A percentile compares a stretch with the other conserved stretches of the same genome.
Evolutionary conservation across 2,113 vertebrate genomes (phyloP).

Genomic region (Tinamus guttatus): DNA sequence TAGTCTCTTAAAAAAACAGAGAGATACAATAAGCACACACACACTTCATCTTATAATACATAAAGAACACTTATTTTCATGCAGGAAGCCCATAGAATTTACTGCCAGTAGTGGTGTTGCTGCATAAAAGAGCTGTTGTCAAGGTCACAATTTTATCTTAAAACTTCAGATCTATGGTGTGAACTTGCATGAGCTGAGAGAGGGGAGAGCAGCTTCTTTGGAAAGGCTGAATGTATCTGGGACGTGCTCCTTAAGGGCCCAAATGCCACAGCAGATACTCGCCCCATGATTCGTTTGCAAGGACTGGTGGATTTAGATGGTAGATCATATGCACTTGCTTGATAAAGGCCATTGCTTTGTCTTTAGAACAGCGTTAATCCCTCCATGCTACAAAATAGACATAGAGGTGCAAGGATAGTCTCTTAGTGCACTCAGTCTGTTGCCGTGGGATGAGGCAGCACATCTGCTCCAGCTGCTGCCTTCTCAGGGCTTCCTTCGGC

Average conservation of each 20-base stretch:
- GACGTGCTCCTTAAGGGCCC: fast-evolving
- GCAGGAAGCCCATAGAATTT: background rate
- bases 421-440: background rate
- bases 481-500: background rate
- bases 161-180: background rate
- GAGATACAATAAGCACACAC: background rate
- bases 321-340: background rate
- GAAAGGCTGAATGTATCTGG: background rate
- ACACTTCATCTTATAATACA: background rate
- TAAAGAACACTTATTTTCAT: background rate
- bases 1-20: background rate
- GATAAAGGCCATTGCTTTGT: background rate
- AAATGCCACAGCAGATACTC: background rate
- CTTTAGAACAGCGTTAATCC: background rate
- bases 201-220: background rate
- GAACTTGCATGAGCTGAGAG: background rate
- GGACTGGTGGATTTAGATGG: background rate
- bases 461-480: background rate
- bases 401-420: background rate
- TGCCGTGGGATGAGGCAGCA: fast-evolving
- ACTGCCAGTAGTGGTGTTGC: background rate
- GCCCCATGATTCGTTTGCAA: background rate
- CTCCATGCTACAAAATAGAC: background rate
- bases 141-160: background rate
- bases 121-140: background rate